These are phyloP conservation scores for Lamprologus sp. DNA, from an alignment of 2,113 vertebrate genomes.

Conservation along the genomic window DNA sequence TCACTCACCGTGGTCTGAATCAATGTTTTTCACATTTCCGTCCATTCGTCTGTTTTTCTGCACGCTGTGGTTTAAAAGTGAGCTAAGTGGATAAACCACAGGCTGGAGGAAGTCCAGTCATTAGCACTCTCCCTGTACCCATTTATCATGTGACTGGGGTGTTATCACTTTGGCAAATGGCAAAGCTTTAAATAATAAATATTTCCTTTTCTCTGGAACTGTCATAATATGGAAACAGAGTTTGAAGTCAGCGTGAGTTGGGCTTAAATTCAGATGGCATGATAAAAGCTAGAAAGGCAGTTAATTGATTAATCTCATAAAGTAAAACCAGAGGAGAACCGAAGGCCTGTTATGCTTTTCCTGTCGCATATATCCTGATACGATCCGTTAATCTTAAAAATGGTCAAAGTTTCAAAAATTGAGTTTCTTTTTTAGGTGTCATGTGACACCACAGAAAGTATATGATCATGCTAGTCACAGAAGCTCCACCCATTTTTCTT, in stretches of 20 bases:
- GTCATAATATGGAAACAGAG: background rate
- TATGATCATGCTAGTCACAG: background rate
- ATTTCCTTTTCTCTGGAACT: background rate
- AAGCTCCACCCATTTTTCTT: background rate
- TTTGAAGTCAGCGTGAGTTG: fast-evolving
- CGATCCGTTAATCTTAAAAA: background rate
- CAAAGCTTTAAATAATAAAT: background rate
- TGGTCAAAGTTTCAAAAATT: background rate
- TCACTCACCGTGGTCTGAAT: background rate
- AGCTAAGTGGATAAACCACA: conserved; percentile 18
- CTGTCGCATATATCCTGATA: background rate
- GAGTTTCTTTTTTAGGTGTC: background rate
- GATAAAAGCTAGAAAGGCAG: background rate
- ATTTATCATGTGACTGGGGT: background rate
- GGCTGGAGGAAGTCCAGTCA: background rate
- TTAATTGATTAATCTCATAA: background rate
- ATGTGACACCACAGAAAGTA: background rate
- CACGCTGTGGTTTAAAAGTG: background rate
- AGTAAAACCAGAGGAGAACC: background rate
- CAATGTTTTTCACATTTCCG: background rate
- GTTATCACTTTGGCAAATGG: conserved; percentile 4
- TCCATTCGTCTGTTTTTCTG: background rate
- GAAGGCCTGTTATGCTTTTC: background rate
- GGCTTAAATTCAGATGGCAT: background rate
- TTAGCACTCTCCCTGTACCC: background rate